Conservation (phyloP, 2,113 vertebrate genomes). For the Hymenochirus boettgeri region DNA sequence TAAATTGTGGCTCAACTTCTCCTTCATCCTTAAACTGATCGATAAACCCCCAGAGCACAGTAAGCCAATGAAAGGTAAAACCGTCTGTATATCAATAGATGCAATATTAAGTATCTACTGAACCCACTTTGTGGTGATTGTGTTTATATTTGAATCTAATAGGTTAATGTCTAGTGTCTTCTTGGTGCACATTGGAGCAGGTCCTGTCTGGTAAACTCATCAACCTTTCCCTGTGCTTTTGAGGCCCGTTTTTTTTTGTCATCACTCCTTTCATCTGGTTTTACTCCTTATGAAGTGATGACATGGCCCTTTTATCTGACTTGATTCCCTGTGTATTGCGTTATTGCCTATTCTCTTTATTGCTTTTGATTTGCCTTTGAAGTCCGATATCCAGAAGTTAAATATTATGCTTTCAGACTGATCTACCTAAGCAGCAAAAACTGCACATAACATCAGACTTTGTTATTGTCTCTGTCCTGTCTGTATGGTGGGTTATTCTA, state of each 20-base stretch:
- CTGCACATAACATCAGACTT: neutral
- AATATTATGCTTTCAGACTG: constrained; percentile 1
- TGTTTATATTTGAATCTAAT: too few species aligned
- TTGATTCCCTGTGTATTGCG: constrained; percentile 21
- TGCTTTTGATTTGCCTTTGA: constrained; percentile 26
- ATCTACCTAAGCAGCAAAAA: neutral
- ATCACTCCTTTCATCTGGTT: constrained; percentile 25
- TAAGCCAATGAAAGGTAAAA: too few species aligned
- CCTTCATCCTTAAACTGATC: too few species aligned
- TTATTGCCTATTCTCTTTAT: constrained; percentile 13
- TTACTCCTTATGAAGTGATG: constrained; percentile 21
- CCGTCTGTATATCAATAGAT: too few species aligned
- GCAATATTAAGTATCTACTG: too few species aligned
- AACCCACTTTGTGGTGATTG: too few species aligned
- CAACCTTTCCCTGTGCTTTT: constrained; percentile 9
- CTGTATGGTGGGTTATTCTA: neutral
- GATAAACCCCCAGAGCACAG: too few species aligned
- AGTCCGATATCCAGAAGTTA: constrained; percentile 4
- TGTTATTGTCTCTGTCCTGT: neutral
- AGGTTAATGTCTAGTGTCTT: too few species aligned
- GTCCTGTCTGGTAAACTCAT: constrained; percentile 21
- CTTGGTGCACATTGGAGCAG: neutral
- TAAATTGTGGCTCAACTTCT: too few species aligned
- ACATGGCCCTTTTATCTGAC: constrained; percentile 20
- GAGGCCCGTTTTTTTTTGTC: constrained; percentile 16